Percentiles rank a stretch among this genome's conserved stretches.
phyloP scores from a whole-genome alignment of 2,113 vertebrate genomes.

The Pangasianodon hypophthalmus region DNA sequence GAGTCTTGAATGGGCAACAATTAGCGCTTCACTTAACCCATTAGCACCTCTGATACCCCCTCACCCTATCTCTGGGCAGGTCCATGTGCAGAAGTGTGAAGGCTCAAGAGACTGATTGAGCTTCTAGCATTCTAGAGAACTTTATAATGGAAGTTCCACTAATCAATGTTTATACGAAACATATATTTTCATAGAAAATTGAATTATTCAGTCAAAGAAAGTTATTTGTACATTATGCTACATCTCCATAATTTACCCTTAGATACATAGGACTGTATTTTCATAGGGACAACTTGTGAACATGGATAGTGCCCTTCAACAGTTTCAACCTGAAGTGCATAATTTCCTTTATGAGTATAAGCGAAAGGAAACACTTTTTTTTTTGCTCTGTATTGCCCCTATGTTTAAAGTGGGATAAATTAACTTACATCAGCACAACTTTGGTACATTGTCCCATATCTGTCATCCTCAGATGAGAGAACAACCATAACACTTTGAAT shows the following conservation, averaged over 20 bases:
- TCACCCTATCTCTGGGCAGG: constrained; percentile 13
- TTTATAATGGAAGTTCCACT: background rate
- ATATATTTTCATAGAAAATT: background rate
- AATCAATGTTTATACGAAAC: background rate
- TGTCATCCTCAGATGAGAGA: background rate
- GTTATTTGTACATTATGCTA: background rate
- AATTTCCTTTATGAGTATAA: background rate
- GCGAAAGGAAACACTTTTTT: no score
- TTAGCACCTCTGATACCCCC: constrained; percentile 44
- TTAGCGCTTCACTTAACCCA: constrained; percentile 47
- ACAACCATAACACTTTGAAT: background rate
- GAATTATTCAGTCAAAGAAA: background rate
- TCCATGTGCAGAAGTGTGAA: constrained; percentile 10
- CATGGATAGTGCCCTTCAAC: background rate
- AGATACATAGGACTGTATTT: background rate
- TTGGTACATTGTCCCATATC: background rate
- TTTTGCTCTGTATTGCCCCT: background rate
- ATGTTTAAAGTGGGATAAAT: background rate
- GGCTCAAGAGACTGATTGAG: background rate
- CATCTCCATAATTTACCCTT: background rate
- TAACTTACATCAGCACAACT: background rate
- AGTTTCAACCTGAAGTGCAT: background rate
- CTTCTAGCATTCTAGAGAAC: background rate
- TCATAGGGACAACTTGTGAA: background rate
- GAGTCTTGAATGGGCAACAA: constrained; percentile 29